These are phyloP conservation scores for Lucilia cuprina DNA, from an alignment of 1,140 invertebrate genomes.

Conservation along the genomic window DNA sequence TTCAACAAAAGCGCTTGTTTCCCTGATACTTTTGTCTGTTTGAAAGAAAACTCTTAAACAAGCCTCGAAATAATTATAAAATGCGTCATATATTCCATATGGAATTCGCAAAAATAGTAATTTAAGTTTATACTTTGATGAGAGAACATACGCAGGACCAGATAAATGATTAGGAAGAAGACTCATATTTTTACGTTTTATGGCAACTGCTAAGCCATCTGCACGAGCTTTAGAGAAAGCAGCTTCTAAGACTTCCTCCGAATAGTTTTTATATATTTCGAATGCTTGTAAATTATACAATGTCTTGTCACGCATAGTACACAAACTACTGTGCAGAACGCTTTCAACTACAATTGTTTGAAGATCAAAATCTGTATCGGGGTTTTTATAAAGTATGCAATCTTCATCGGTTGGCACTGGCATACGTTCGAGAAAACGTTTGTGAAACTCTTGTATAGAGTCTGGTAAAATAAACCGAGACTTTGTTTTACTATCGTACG, in stretches of 20 bases:
- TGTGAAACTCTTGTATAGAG: slow-evolving; percentile 46
- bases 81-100: slow-evolving; percentile 46
- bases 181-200: slow-evolving; percentile 51
- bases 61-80: slow-evolving; percentile 38
- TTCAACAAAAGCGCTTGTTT: background rate
- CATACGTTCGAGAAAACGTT: slow-evolving; percentile 42
- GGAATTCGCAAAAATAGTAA: slow-evolving; percentile 49
- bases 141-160: slow-evolving; percentile 52
- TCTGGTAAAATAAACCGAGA: slow-evolving; percentile 48
- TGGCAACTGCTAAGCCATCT: slow-evolving; percentile 66
- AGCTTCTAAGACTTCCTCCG: slow-evolving; percentile 68
- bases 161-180: slow-evolving; percentile 44
- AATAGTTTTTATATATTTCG: slow-evolving; percentile 75
- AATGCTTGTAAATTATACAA: slow-evolving; percentile 73
- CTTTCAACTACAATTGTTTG: slow-evolving; percentile 64
- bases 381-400: slow-evolving; percentile 56
- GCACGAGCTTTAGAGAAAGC: slow-evolving; percentile 68
- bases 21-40: no score
- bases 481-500: slow-evolving; percentile 37
- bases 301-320: slow-evolving; percentile 68
- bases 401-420: slow-evolving; percentile 45
- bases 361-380: slow-evolving; percentile 64
- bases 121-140: slow-evolving; percentile 53
- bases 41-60: background rate
- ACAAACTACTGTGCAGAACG: slow-evolving; percentile 71